Conservation (phyloP, 2,113 vertebrate species). For the Psilopogon haemacephalus region DNA sequence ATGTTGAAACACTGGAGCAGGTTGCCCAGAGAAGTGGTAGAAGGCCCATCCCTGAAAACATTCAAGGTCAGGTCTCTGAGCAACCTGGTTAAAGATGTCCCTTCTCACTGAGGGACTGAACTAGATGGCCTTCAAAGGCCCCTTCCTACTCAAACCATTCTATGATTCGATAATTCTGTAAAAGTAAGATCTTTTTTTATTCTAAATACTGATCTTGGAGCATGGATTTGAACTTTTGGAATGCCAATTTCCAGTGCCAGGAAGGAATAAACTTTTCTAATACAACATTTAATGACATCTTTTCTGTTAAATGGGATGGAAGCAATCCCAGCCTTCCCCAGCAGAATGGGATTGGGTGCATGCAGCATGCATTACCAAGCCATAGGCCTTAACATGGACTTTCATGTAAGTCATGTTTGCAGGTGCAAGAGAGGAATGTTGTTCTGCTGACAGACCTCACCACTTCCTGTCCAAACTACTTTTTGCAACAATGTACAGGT, state of each 20-base stretch:
- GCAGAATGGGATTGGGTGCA: background rate
- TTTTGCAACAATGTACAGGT: background rate
- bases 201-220: background rate
- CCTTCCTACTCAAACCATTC: background rate
- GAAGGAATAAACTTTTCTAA: background rate
- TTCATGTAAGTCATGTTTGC: background rate
- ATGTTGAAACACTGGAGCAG: too few species aligned
- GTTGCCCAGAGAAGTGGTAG: background rate
- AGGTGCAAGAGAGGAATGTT: background rate
- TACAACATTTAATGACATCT: background rate
- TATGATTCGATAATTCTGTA: background rate
- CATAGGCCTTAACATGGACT: accelerated
- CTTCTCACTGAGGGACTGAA: background rate
- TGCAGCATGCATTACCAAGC: accelerated
- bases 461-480: background rate
- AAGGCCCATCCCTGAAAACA: background rate
- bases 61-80: too few species aligned
- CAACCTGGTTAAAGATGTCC: too few species aligned
- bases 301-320: background rate
- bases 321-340: background rate
- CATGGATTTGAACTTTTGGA: background rate
- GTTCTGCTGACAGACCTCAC: background rate
- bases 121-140: background rate
- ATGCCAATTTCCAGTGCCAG: background rate
- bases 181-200: background rate